Conservation (phyloP, 2,797 vertebrate genomes). For the Steatocranus sp. region DNA sequence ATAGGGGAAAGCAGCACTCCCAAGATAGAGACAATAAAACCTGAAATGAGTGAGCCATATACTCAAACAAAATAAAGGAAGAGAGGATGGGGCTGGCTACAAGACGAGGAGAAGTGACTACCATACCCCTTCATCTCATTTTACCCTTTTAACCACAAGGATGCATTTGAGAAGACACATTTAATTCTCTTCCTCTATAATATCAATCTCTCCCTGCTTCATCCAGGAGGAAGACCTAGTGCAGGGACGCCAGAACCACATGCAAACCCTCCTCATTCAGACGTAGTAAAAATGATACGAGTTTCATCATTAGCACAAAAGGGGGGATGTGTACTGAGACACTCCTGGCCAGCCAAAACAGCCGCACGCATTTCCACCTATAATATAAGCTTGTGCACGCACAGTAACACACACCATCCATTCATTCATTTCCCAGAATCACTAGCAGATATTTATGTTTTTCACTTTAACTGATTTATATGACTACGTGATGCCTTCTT, state of each 20-base stretch:
- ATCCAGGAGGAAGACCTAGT: slow-evolving; percentile 17
- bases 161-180: slow-evolving; percentile 52
- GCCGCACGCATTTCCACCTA: neutral
- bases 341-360: neutral
- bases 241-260: neutral
- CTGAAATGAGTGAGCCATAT: slow-evolving; percentile 92
- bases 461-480: neutral
- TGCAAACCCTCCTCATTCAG: slow-evolving; percentile 49
- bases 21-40: slow-evolving; percentile 98
- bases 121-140: slow-evolving; percentile 62
- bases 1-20: slow-evolving; percentile 85
- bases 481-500: neutral
- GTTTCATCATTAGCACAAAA: slow-evolving; percentile 54
- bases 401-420: neutral
- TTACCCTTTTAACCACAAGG: slow-evolving; percentile 59
- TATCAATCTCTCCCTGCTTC: slow-evolving; percentile 18
- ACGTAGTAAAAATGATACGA: slow-evolving; percentile 50
- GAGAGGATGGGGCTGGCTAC: slow-evolving; percentile 71
- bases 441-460: neutral
- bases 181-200: neutral
- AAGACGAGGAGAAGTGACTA: slow-evolving; percentile 34
- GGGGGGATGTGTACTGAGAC: slow-evolving; percentile 28
- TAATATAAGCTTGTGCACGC: neutral
- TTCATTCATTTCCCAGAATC: neutral
- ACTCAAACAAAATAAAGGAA: slow-evolving; percentile 96